phyloP scores from a whole-genome alignment of 2,797 vertebrate genomes.

The Gallinago stenura region DNA sequence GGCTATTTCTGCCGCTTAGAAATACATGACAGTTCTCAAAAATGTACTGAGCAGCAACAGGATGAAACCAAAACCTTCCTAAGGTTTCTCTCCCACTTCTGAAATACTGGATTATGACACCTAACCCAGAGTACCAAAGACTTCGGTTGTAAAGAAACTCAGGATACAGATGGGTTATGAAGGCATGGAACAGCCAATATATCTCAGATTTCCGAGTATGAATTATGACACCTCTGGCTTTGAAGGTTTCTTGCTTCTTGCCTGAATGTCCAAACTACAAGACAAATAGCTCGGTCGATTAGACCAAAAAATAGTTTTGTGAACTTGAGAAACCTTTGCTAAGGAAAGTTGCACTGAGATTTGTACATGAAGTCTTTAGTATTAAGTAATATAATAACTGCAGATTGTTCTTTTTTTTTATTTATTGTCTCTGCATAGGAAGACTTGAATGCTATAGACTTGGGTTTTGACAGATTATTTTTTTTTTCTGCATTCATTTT shows the following conservation, averaged over 20 bases:
- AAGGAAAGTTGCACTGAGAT: background rate
- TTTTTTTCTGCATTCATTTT: background rate
- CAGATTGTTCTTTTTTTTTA: background rate
- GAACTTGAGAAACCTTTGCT: background rate
- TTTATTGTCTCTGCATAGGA: background rate
- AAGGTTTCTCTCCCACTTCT: background rate
- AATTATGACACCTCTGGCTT: background rate
- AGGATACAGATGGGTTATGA: fast-evolving
- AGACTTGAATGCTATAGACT: background rate
- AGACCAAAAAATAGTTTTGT: background rate
- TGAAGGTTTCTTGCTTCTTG: background rate
- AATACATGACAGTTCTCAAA: background rate
- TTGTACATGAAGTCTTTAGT: background rate
- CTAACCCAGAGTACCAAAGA: background rate
- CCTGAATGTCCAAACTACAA: background rate
- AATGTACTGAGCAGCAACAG: background rate
- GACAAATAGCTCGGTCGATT: background rate
- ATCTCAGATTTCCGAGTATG: background rate
- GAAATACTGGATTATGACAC: background rate
- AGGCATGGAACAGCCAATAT: background rate
- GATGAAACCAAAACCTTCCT: background rate
- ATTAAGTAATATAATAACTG: background rate
- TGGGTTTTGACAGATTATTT: background rate
- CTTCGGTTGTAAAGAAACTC: background rate
- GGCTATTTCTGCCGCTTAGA: background rate